Evolutionary conservation across 2,113 vertebrate genomes (phyloP).

Genomic region (Acrocephalus arundinaceus): DNA sequence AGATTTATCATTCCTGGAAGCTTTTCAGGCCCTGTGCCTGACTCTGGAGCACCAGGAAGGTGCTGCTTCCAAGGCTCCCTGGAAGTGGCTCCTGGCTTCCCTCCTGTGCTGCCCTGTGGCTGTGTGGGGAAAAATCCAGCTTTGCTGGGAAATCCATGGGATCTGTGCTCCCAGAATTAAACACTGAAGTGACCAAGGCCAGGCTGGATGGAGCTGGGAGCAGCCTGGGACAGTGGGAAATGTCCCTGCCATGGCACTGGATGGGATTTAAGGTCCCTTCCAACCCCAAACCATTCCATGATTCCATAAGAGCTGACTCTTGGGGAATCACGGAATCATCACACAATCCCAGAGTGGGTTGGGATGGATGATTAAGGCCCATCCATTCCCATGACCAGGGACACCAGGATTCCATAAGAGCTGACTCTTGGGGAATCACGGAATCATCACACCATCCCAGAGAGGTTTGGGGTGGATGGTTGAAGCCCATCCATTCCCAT

Average conservation of each 20-base stretch:
- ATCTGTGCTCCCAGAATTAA: neutral
- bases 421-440: rapidly evolving
- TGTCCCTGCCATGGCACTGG: neutral
- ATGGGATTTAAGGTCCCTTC: neutral
- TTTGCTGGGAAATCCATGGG: neutral
- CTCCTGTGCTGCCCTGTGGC: rapidly evolving
- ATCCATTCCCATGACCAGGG: neutral
- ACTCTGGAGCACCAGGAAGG: neutral
- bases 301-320: rapidly evolving
- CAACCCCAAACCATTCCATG: neutral
- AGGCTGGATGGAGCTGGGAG: neutral
- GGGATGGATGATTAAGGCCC: neutral
- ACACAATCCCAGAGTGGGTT: neutral
- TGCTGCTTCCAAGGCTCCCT: neutral
- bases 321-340: rapidly evolving
- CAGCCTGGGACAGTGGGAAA: rapidly evolving
- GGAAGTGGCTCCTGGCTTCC: neutral
- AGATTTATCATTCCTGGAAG: neutral
- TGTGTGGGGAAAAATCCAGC: neutral
- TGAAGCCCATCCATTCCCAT: neutral
- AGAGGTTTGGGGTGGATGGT: neutral
- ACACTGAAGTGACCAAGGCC: rapidly evolving
- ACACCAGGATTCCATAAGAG: too few relatives aligned
- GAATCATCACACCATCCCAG: neutral
- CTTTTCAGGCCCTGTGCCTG: neutral